phyloP scores from a whole-genome alignment of 2,113 vertebrate genomes.

The Pseudorectes ferrugineus region DNA sequence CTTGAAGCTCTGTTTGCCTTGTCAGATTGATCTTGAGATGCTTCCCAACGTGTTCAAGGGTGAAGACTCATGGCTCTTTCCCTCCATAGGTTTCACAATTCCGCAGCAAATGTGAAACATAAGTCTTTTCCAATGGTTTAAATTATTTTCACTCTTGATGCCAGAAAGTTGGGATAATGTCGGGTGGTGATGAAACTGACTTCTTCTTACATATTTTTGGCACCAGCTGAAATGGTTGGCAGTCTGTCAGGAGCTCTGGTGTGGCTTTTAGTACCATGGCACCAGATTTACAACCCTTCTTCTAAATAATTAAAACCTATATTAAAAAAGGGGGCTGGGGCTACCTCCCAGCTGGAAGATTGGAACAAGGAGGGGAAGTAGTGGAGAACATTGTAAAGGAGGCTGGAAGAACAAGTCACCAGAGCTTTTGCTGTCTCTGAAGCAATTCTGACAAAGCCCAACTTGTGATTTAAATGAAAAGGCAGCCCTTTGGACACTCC shows the following conservation, averaged over 20 bases:
- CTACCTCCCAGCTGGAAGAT: constrained; percentile 44
- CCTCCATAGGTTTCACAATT: background rate
- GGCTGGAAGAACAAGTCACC: background rate
- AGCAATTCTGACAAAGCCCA: background rate
- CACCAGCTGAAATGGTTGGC: background rate
- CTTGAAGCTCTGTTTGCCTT: background rate
- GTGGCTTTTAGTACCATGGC: constrained; percentile 41
- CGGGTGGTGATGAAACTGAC: constrained; percentile 29
- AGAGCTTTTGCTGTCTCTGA: background rate
- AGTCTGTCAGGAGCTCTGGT: constrained; percentile 5
- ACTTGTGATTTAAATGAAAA: background rate
- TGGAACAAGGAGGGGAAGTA: constrained; percentile 16
- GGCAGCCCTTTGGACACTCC: background rate
- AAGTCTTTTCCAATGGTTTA: constrained; percentile 29
- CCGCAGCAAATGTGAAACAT: constrained; percentile 19
- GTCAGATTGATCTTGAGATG: constrained; percentile 21
- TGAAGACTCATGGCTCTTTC: background rate
- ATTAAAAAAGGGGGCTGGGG: constrained; percentile 16
- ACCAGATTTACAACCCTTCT: constrained; percentile 37
- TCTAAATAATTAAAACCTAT: constrained; percentile 55
- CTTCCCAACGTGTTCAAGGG: constrained; percentile 13
- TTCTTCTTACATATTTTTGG: constrained; percentile 32
- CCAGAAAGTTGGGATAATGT: constrained; percentile 34
- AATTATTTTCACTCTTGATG: constrained; percentile 26
- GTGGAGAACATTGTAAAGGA: background rate